phyloP scores from a whole-genome alignment of 2,113 vertebrate species.

The Zosterops hypoxanthus region DNA sequence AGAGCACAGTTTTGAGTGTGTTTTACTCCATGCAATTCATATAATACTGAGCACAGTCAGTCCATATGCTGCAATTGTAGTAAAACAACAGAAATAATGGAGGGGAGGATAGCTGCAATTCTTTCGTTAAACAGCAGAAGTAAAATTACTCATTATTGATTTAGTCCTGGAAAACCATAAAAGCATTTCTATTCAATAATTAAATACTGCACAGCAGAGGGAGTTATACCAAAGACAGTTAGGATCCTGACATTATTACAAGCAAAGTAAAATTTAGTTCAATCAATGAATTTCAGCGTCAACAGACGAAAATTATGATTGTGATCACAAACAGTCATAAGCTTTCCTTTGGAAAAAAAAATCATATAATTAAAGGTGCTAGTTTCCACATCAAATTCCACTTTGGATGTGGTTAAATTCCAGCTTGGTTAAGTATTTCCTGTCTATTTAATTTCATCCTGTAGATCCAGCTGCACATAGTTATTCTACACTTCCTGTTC shows the following conservation, averaged over 20 bases:
- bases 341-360: neutral
- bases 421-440: conserved; percentile 64
- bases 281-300: neutral
- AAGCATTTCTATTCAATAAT: neutral
- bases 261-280: neutral
- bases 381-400: conserved; percentile 57
- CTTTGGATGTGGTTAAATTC: conserved; percentile 63
- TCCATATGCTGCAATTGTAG: neutral
- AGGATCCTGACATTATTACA: neutral
- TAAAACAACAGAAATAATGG: neutral
- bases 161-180: neutral
- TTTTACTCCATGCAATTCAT: neutral
- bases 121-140: neutral
- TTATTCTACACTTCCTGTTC: conserved; percentile 59
- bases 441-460: conserved; percentile 60
- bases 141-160: neutral
- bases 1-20: neutral
- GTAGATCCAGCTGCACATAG: conserved; percentile 63
- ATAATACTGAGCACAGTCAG: neutral
- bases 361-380: conserved; percentile 39
- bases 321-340: neutral
- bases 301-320: neutral
- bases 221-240: neutral
- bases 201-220: neutral
- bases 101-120: neutral